Percentiles rank a stretch among this genome's conserved stretches.
These are phyloP conservation scores for Rhagologus leucostigma DNA, from an alignment of 2,113 vertebrate species.

Conservation along the genomic window DNA sequence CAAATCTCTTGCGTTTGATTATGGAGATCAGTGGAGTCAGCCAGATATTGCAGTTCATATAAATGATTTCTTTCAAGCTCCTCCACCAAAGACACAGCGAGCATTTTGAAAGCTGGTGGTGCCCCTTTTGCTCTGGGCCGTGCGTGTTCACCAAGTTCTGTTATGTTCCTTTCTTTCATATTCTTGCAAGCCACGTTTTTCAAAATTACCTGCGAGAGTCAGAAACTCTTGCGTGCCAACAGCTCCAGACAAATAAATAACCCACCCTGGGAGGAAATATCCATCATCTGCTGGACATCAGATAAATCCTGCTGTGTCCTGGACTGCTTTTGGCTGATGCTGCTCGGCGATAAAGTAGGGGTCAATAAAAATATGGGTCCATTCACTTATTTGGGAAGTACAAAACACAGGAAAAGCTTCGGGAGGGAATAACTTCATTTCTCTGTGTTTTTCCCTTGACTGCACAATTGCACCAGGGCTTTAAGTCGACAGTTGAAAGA, in stretches of 20 bases:
- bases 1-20: conserved; percentile 48
- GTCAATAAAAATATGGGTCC: background rate
- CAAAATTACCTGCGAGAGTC: conserved; percentile 2
- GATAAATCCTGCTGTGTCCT: background rate
- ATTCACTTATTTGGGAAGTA: background rate
- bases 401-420: background rate
- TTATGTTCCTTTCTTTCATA: background rate
- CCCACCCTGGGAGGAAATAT: conserved; percentile 7
- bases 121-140: background rate
- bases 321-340: background rate
- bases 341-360: background rate
- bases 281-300: background rate
- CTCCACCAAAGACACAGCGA: background rate
- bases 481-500: background rate
- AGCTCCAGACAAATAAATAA: conserved; percentile 43
- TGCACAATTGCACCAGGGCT: background rate
- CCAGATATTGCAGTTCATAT: conserved; percentile 35
- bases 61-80: conserved; percentile 57
- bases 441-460: background rate
- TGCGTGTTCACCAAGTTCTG: background rate
- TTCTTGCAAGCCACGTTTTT: background rate
- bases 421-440: background rate
- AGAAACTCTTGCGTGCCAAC: background rate
- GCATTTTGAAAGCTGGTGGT: background rate
- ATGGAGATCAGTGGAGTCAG: conserved; percentile 31